Conservation (phyloP, 2,888 invertebrate genomes). For the Griposia aprilina region DNA sequence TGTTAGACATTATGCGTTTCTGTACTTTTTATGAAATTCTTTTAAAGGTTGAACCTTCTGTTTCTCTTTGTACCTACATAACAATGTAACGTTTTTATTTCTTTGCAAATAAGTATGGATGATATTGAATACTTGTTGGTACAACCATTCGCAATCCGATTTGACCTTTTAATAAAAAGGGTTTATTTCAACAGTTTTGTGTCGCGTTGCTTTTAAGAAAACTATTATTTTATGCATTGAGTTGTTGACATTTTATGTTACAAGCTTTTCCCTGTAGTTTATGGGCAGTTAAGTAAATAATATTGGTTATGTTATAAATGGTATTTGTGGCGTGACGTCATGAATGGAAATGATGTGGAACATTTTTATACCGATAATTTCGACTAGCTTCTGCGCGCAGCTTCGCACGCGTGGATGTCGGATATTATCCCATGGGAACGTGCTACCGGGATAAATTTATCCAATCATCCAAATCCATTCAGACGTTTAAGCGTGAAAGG, state of each 20-base stretch:
- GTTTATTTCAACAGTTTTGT: constrained; percentile 44
- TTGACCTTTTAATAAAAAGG: constrained; percentile 61
- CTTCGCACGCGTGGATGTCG: too few relatives aligned
- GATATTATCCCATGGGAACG: too few relatives aligned
- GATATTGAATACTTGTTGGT: constrained; percentile 51
- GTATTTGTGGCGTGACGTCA: constrained; percentile 9
- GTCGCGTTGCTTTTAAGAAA: constrained; percentile 49
- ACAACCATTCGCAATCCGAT: constrained; percentile 52
- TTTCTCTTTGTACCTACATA: neutral
- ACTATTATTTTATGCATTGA: constrained; percentile 65
- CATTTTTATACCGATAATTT: constrained; percentile 33
- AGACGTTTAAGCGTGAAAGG: too few relatives aligned
- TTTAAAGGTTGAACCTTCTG: constrained; percentile 19
- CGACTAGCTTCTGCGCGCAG: too few relatives aligned
- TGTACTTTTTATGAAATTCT: neutral
- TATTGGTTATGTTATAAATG: constrained; percentile 15
- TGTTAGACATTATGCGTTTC: neutral
- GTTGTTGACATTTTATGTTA: constrained; percentile 56
- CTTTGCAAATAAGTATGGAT: constrained; percentile 52
- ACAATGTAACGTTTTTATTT: constrained; percentile 44
- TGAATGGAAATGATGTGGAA: constrained; percentile 12
- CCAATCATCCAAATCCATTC: too few relatives aligned
- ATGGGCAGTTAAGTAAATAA: constrained; percentile 26
- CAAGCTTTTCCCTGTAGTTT: constrained; percentile 20
- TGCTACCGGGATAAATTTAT: too few relatives aligned